Evolutionary conservation across 2,797 vertebrate genomes (phyloP), one percentile per base, ranked within the genome.

Genomic region (Crax fasciolata): DNA sequence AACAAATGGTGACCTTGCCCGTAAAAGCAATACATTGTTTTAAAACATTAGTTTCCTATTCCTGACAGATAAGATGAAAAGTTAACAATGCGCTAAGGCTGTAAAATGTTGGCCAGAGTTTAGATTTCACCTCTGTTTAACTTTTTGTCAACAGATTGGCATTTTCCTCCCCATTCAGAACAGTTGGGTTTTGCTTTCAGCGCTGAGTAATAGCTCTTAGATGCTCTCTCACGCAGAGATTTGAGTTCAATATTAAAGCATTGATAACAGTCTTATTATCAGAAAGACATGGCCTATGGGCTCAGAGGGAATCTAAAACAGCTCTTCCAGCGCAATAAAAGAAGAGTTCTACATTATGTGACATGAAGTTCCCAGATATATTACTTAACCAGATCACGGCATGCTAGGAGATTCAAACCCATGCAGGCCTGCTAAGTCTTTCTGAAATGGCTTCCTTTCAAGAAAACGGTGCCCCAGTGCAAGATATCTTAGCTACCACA

Each of bases 1-100:
- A 93, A 95, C 90, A 94, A 96, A 97, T 63, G 54, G 95, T 95
- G 98, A 97, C 98, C 97, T 98, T 98, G 98, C 76, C 87, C 46
- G 21, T 97, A 97, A 97, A 98, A 97, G 97, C 97, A 96, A 93
- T 96, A 95, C 97, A 98, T 97, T 98, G 98, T 98, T 98, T 98
- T 95, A 94, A 95, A 97, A 94, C 93, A 87, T 96, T 96, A 70
- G 97, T 97, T 98, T 98, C 97, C 98, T 97, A 98, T 97, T 98
- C 97, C 98, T 98, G 97, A 97, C 96, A 97, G 98, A 98, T 97
- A 98, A 98, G 97, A 94, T 97, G 63, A 93, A 94, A 91, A 96
- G 78, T 94, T 96, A 97, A 97, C 97, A 98, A 98, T 97, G 96
- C 38, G 3, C 84, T 95, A 96, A 97, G 96, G 97, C 96, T 97